Base-by-base conservation (phyloP, 2,113 vertebrate species). In the Xenus cinereus region DNA sequence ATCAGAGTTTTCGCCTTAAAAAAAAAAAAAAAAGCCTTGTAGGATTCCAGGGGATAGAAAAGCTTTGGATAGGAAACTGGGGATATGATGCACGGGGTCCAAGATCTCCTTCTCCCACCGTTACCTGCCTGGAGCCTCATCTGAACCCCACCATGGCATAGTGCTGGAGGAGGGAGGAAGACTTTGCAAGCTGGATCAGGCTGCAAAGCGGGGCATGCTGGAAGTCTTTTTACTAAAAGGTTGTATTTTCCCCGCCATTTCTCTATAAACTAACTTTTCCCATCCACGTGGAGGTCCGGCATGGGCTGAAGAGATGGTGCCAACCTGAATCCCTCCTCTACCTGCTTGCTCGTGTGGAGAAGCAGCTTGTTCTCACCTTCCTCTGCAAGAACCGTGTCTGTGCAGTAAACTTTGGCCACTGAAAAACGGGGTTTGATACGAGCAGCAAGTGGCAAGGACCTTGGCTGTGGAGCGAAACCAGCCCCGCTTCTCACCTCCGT, bases 231-330 rank as follows among this genome's bases (percentile, higher is more conserved):
- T 21, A 8, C 66, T 37, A 11, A 3, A n/a, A 35, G 5, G 9
- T 26, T 26, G 21, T 9, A 2, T 39, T 50, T 20, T 54, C 50
- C 16, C 39, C 32, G 2, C 1, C 1, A 11, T n/a, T 43, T 37
- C 54, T 13, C 57, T 19, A 24, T 1, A 73, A 86, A 39, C 53
- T 75, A 35, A 43, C 45, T 54, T 64, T 7, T n/a, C n/a, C 77
- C 48, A 13, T 45, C 59, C 39, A 5, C 2, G 37, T 16, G 14
- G 50, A 79, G 20, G 19, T 54, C 56, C 2, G 0, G 39, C 32
- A 9, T 15, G 39, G 54, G 32, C 64, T 24, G 45, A 59, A 73
- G 71, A 37, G 51, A 10, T 0, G 6, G 11, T 32, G 59, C 27
- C 66, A 35, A 23, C n/a, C 56, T 21, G 9, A 33, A 19, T 67